Evolutionary conservation across 2,888 invertebrate genomes (phyloP).

Genomic region (Parasteatoda lunata): DNA sequence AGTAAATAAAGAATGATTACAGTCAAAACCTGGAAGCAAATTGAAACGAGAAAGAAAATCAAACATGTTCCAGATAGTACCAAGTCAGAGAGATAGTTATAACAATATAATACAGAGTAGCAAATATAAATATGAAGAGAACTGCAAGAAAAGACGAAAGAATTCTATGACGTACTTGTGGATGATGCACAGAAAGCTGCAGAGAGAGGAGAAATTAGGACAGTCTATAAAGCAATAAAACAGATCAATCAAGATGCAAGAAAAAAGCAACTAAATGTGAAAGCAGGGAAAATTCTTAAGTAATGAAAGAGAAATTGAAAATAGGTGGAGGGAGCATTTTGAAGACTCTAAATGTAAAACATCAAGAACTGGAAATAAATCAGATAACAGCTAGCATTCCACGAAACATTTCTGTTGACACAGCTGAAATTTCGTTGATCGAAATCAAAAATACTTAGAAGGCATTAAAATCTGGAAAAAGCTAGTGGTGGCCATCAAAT

Average conservation of each 20-base stretch:
- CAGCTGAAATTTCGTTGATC: too few species aligned
- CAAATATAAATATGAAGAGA: background rate
- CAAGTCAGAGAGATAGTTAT: background rate
- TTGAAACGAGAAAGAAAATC: background rate
- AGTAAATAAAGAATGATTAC: background rate
- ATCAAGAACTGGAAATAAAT: too few species aligned
- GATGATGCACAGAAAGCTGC: background rate
- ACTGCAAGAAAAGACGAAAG: background rate
- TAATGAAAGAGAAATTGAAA: too few species aligned
- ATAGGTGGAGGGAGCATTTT: too few species aligned
- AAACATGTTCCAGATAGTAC: background rate
- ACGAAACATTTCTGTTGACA: too few species aligned
- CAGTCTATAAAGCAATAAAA: background rate
- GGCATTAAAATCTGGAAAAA: too few species aligned
- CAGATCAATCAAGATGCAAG: background rate
- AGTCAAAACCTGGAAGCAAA: background rate
- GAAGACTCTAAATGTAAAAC: too few species aligned
- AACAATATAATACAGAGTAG: background rate
- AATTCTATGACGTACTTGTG: background rate
- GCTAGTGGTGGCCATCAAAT: too few species aligned
- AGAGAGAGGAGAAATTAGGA: background rate
- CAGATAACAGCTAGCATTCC: too few species aligned
- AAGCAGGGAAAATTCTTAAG: background rate
- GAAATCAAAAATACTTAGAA: too few species aligned
- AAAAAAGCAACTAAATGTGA: background rate